Percentiles rank a stretch among this genome's conserved stretches.
phyloP scores from a whole-genome alignment of 1,140 invertebrate species.

The Lycorma delicatula region DNA sequence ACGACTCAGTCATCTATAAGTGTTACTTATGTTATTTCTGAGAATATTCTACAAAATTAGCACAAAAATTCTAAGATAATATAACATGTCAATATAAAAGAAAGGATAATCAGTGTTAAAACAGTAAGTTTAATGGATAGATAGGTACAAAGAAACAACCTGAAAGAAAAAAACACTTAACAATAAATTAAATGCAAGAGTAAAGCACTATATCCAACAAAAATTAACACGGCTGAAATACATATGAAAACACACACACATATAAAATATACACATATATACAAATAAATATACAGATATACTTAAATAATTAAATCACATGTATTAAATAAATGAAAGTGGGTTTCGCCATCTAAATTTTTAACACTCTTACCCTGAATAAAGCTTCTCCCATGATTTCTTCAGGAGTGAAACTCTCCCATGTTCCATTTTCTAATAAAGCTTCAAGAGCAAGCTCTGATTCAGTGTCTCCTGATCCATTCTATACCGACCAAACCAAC shows the following conservation, averaged over 20 bases:
- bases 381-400: conserved; percentile 26
- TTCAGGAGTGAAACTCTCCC: conserved; percentile 39
- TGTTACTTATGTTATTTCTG: no score
- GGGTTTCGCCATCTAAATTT: not conserved
- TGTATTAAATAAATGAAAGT: conserved; percentile 4
- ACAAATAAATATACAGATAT: not conserved
- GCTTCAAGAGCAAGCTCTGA: conserved; percentile 40
- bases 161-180: not conserved
- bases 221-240: not conserved
- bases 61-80: no score
- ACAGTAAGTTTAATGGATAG: not conserved
- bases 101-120: not conserved
- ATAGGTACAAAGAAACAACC: not conserved
- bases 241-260: not conserved
- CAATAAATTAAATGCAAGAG: no score
- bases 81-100: not conserved
- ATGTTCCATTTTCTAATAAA: conserved; percentile 50
- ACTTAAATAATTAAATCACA: not conserved
- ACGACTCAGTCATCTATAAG: no score
- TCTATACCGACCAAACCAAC: conserved; percentile 1
- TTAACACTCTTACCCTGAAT: conserved; percentile 27
- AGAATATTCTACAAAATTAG: no score
- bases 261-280: not conserved
- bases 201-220: no score
- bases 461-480: conserved; percentile 16